Base-by-base conservation (phyloP, 2,888 invertebrate genomes). In the Adelphocoris suturalis region DNA sequence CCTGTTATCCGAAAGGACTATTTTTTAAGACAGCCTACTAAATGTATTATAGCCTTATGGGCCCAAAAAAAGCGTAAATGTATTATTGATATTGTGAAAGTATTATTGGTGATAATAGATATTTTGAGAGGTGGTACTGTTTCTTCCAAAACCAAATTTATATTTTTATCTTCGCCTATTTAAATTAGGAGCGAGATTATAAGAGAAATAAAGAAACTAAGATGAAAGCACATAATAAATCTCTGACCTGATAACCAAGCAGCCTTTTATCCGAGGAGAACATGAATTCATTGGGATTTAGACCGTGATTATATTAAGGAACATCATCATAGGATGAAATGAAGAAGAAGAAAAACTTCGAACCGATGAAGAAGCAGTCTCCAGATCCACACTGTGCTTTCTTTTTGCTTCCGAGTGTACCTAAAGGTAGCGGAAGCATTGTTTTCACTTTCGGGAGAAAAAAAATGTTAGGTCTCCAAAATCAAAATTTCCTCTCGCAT, bases 41-140 rank as follows among this genome's bases (percentile, higher is more conserved):
- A 82, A 82, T 82, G 47, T 27, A 82, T 47, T 82, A 27, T 47
- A 27, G 19, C 46, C 78, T 19, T 46, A 28, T 16, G 46, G 78
- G 78, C 78, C 78, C 47, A 78, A 46, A 16, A 37, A 37, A 78
- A 78, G 68, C 27, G 27, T 28, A n/a, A 28, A 47, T 85, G 85
- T 85, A 85, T 85, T 61, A 57, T 85, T 85, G 46, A 57, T 61
- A 57, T 61, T 85, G 46, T 46, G 13, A 19, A 88, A 48, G 19
- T 68, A 86, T 88, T 88, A 46, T 23, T 78, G 76, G 80, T 52
- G 80, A 78, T 88, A 88, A 88, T 88, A 88, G 78, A 88, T 88
- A 78, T 80, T 78, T 88, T 88, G 57, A 19, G 78, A 78, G 88
- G 88, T 88, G 52, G 80, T 78, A 75, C 37, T 52, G 12, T 88